Base-by-base conservation (phyloP, 2,888 invertebrate species). In the Drosophila nr. fundita region DNA sequence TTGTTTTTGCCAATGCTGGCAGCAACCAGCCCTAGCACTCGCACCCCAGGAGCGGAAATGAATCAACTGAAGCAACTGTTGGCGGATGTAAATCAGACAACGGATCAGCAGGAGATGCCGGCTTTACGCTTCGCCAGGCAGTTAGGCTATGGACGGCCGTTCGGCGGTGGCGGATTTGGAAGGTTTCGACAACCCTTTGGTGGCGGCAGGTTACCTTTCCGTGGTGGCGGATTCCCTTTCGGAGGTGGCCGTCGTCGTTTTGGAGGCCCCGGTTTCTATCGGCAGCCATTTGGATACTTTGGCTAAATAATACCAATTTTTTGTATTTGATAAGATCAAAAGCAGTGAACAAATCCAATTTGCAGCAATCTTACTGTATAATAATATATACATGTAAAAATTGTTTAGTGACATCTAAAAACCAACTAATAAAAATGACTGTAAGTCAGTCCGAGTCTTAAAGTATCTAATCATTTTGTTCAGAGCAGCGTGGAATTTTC, bases 71-170 rank as follows among this genome's bases (percentile, higher is more conserved):
- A 45, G 45, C 45, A 45, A 24, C 75, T 88, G 68, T 67, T 82
- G 73, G 76, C 86, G 83, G 87, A 87, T 90, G 90, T 82, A 73
- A 88, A 87, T 87, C 85, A 80, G 81, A 76, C 76, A 68, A 49
- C 59, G 62, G 77, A 76, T 70, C 79, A 90, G 79, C 80, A 82
- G 73, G 82, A 80, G 75, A 63, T 64, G 72, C 82, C 86, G 75
- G 81, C 65, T 61, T 77, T 78, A 57, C 87, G 87, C 73, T 73
- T 78, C 64, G 84, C 73, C 71, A 78, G 83, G 42, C 90, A 90
- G 78, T 78, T 87, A 24, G 84, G 76, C 30, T 45, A 36, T 71
- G 54, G 11, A 18, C 67, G 71, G 24, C 73, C 69, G 30, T 70
- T 72, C 45, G 87, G 67, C 13, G 52, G 42, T 4, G 73, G 73